phyloP scores from a whole-genome alignment of 2,888 invertebrate species.

The Galerucella pusilla region DNA sequence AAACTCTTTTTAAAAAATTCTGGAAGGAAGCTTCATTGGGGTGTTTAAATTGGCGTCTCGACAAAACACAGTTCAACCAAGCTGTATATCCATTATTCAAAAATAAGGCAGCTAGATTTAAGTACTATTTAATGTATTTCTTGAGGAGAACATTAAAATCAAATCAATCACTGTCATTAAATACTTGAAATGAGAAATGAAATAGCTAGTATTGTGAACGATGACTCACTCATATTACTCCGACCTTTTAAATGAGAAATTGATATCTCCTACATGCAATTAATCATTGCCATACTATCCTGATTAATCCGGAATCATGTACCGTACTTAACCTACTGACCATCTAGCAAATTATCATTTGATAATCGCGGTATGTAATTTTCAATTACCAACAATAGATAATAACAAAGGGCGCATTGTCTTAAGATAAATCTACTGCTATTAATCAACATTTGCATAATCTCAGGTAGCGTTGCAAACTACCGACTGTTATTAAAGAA shows the following conservation, averaged over 20 bases:
- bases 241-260: not conserved
- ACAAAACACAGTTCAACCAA: no score
- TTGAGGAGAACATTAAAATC: no score
- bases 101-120: no score
- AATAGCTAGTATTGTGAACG: not conserved
- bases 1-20: no score
- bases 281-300: constrained; percentile 20
- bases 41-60: no score
- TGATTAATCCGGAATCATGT: constrained; percentile 28
- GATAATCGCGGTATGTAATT: constrained; percentile 23
- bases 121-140: no score
- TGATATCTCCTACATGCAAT: constrained; percentile 10
- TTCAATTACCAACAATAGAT: constrained; percentile 32
- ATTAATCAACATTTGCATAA: constrained; percentile 46
- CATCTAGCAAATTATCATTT: constrained; percentile 25
- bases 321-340: constrained; percentile 31
- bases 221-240: not conserved
- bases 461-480: constrained; percentile 34
- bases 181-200: not conserved
- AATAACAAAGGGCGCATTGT: constrained; percentile 40
- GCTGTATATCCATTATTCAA: no score
- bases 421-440: constrained; percentile 33
- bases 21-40: no score
- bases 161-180: not conserved
- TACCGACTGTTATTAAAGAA: constrained; percentile 23